phyloP scores from a whole-genome alignment of 2,888 invertebrate species.

The Ditula angustiorana region DNA sequence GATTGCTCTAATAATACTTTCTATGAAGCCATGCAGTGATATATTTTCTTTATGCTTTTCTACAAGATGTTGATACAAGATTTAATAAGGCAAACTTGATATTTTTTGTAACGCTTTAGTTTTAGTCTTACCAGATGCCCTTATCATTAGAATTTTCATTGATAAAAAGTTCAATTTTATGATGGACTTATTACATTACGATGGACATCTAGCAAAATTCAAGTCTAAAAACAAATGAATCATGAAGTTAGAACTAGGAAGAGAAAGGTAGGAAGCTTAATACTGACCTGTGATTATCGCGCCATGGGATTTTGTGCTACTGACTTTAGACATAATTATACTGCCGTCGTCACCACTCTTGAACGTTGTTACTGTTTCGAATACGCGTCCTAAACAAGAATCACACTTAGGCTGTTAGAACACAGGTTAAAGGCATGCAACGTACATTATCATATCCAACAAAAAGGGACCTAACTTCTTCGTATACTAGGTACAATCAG shows the following conservation, averaged over 20 bases:
- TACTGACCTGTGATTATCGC: constrained; percentile 88
- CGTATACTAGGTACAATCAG: background rate
- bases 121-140: constrained; percentile 4
- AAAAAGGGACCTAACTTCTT: constrained; percentile 11
- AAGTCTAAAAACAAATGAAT: constrained; percentile 29
- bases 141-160: background rate
- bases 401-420: constrained; percentile 81
- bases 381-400: constrained; percentile 84
- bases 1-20: constrained; percentile 58
- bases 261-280: constrained; percentile 71
- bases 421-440: constrained; percentile 80
- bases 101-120: background rate
- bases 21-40: constrained; percentile 60
- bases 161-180: background rate
- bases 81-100: background rate
- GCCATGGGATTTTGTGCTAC: constrained; percentile 87
- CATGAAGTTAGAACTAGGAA: constrained; percentile 50
- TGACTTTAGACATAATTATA: constrained; percentile 84
- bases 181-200: background rate
- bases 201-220: constrained; percentile 25
- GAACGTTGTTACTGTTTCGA: constrained; percentile 84
- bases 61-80: background rate
- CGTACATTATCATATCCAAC: constrained; percentile 48
- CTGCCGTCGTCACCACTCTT: constrained; percentile 79
- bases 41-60: constrained; percentile 4